Percentiles rank a stretch among this genome's conserved stretches.
phyloP scores from a whole-genome alignment of 2,888 invertebrate species.

The Clitarchus hookeri region DNA sequence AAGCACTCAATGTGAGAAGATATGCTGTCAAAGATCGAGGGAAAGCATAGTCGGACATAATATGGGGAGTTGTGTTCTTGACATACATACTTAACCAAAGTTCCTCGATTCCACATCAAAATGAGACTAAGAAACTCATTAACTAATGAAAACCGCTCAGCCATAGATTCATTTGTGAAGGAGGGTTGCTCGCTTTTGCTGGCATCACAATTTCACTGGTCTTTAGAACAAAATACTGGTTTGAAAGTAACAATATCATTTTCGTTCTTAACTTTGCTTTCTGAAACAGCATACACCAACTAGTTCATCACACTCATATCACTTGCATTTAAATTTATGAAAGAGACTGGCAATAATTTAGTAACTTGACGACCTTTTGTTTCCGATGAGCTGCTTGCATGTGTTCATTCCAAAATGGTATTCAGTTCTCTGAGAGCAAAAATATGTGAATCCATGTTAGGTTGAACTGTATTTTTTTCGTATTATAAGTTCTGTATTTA shows the following conservation, averaged over 20 bases:
- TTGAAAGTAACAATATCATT: background rate
- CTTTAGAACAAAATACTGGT: background rate
- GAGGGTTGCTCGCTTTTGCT: background rate
- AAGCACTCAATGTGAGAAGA: too few relatives aligned
- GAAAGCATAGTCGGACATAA: too few relatives aligned
- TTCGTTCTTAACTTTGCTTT: background rate
- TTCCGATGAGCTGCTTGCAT: background rate
- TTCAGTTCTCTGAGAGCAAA: background rate
- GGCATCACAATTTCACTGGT: background rate
- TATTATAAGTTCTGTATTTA: constrained; percentile 22
- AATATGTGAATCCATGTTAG: background rate
- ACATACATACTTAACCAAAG: too few relatives aligned
- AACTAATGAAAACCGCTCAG: too few relatives aligned
- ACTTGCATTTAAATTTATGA: background rate
- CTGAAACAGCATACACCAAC: background rate
- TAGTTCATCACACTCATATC: background rate
- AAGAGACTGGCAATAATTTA: background rate
- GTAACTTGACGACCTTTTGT: background rate
- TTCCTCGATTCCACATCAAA: too few relatives aligned
- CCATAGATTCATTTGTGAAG: background rate
- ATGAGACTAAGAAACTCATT: too few relatives aligned
- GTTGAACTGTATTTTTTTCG: background rate
- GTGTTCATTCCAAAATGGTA: background rate
- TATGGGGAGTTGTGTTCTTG: too few relatives aligned
- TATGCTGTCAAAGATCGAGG: too few relatives aligned